Evolutionary conservation across 1,140 invertebrate species (phyloP).

Genomic region (Stegodyphus mimosarum): DNA sequence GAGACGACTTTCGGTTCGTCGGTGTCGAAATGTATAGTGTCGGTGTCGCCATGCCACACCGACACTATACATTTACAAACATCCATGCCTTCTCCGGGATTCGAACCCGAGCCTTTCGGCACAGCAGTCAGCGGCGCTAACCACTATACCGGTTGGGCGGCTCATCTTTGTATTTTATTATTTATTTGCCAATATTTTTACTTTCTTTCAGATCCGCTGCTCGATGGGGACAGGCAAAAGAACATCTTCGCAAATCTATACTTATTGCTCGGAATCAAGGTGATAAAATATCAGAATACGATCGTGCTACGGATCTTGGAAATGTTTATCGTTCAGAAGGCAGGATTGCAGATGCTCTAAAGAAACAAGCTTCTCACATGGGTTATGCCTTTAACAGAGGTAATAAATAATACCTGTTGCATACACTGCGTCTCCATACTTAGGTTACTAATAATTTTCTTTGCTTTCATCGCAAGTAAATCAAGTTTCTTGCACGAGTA

Average conservation of each 20-base stretch:
- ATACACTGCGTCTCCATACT: neutral
- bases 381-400: constrained; percentile 19
- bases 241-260: constrained; percentile 6
- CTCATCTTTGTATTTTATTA: too few species aligned
- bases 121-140: too few species aligned
- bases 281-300: constrained; percentile 20
- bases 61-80: too few species aligned
- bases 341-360: constrained; percentile 32
- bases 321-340: constrained; percentile 43
- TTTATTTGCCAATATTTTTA: neutral
- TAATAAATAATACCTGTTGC: neutral
- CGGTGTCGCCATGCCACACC: too few species aligned
- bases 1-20: too few species aligned
- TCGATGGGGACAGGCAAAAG: constrained; percentile 13
- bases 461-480: neutral
- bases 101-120: too few species aligned
- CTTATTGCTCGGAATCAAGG: constrained; percentile 1
- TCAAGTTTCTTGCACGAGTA: too few species aligned
- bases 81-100: too few species aligned
- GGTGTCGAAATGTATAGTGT: too few species aligned
- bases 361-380: constrained; percentile 1
- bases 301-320: constrained; percentile 21
- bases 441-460: neutral
- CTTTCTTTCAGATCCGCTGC: constrained; percentile 14
- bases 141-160: too few species aligned